phyloP scores from a whole-genome alignment of 92 coral and sea anemone genomes.

The Meandrina meandrites region DNA sequence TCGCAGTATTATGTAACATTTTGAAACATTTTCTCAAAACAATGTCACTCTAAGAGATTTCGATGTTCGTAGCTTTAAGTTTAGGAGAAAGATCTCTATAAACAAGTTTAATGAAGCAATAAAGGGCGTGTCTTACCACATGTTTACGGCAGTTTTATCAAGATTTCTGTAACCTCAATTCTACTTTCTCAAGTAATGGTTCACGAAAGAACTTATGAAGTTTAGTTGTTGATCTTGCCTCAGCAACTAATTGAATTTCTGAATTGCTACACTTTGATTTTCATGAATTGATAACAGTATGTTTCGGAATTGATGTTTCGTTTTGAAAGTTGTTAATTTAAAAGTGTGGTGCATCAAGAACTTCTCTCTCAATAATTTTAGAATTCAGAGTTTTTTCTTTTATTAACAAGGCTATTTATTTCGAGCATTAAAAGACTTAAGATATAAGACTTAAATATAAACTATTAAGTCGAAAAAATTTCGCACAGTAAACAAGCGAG shows the following conservation, averaged over 20 bases:
- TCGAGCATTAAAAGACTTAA: not conserved
- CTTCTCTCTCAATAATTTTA: not conserved
- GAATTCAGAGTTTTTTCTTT: not conserved
- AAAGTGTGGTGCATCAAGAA: not conserved
- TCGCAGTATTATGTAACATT: conserved; percentile 24
- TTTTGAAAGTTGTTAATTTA: not conserved
- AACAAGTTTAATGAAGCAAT: not conserved
- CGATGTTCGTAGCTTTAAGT: not conserved
- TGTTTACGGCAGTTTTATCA: not conserved
- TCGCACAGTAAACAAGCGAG: not conserved
- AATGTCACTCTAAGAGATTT: not conserved
- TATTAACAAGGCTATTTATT: not conserved
- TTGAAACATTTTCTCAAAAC: conserved; percentile 20
- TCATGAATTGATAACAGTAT: not conserved
- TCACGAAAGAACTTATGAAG: not conserved
- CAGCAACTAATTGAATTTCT: not conserved
- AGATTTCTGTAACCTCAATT: not conserved
- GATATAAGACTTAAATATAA: too few species aligned
- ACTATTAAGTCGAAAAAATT: not conserved
- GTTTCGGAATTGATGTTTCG: not conserved
- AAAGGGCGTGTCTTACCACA: not conserved
- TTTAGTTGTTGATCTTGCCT: not conserved
- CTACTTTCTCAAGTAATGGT: not conserved
- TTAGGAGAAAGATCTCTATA: not conserved
- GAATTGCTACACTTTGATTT: not conserved